Evolutionary conservation across 2,888 invertebrate species (phyloP), one percentile per base, ranked within the genome.

Genomic region (Cantharis rustica): DNA sequence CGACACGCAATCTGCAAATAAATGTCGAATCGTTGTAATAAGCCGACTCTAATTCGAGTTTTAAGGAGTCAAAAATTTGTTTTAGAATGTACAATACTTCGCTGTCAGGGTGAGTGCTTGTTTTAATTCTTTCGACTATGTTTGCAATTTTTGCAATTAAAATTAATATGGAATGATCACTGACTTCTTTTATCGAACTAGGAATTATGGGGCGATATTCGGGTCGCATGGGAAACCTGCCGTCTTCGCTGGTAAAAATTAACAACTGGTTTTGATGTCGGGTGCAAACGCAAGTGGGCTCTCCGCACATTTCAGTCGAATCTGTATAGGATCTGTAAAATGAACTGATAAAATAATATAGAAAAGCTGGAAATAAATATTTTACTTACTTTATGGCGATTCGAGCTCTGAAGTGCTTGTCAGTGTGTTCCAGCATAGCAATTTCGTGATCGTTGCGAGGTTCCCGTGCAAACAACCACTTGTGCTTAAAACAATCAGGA

Each of bases 381-480:
- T 63, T 63, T 11, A 63, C 64, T 23, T 66, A 75, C 75, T 68
- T 61, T 2, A 17, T 16, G 16, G 17, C 16, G 17, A 23, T 27
- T 62, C 71, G 20, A 10, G 68, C 16, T 15, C 27, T 31, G 13
- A 68, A 66, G 68, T 75, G 71, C 64, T 75, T 76, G n/a, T 78
- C 78, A 0, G 75, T 63, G 31, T 75, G 72, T 31, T 80, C 80
- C 10, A 80, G 61, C 78, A 81, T 76, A 2, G 75, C 71, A 16
- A 81, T 80, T 64, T 81, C 80, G 75, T 75, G 80, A 16, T 78
- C 75, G 26, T 79, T 80, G 15, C 62, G 10, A 7, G 80, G 79
- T 17, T 80, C 76, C 3, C 80, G 61, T 9, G 68, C 15, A 61
- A 75, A 70, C 7, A 80, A 31, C 80, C 80, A 81, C n/a, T 66